Base-by-base conservation (phyloP, 2,797 vertebrate genomes). In the Chiroxiphia lanceolata region DNA sequence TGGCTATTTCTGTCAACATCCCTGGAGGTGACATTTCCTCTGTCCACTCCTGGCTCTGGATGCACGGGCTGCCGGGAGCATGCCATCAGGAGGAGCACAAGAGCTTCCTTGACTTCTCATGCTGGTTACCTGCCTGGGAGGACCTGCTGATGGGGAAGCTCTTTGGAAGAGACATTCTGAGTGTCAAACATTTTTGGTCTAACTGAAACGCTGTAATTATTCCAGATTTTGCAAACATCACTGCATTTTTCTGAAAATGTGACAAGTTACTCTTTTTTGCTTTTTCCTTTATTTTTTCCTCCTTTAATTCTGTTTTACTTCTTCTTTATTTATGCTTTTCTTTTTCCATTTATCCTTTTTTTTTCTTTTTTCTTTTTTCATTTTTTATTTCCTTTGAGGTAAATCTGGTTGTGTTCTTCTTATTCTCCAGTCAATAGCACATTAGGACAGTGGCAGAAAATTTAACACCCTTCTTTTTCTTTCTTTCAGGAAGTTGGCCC, bases 31-130 rank as follows among this genome's bases (percentile, higher is more conserved):
- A 51, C 17, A 29, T 83, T 56, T 71, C 17, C 34, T 81, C 80
- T 50, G 25, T 76, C 47, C 25, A 13, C 40, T 79, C 59, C 83
- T 53, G 67, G 42, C 72, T 71, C 1, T 3, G 69, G 33, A 40
- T 40, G 17, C 20, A 29, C 1, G 19, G 45, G 10, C 40, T n/a
- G 9, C 78, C 33, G 33, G 72, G 59, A 81, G 12, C 29, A 45
- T 21, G 36, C 48, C 2, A 0, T 18, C 77, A 25, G 0, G 0
- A 54, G 47, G 29, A 36, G 6, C 1, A 0, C 6, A 19, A 83
- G 72, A 83, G 2, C 60, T 84, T 82, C 57, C 60, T 72, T 20
- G 1, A 40, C 48, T 31, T 48, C 18, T 34, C 56, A 25, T 3
- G 6, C 36, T 3, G 3, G 17, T 31, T 51, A 33, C 64, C 36